These are phyloP conservation scores for Drosophila cognata DNA, from an alignment of 2,888 invertebrate genomes.

Conservation along the genomic window DNA sequence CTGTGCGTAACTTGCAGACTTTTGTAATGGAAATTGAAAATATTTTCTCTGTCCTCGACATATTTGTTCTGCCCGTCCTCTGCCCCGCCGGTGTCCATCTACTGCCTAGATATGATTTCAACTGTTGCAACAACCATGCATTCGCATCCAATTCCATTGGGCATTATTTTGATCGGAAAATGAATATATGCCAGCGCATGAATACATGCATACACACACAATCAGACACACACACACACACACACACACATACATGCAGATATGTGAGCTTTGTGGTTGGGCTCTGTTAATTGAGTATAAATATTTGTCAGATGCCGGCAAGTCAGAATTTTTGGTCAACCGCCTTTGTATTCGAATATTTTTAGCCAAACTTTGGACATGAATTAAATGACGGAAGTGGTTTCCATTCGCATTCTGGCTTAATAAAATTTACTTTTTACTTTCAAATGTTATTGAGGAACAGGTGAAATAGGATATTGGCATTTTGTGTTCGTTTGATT, in stretches of 20 bases:
- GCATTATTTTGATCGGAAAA: slow-evolving; percentile 72
- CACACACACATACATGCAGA: background rate
- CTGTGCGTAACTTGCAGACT: slow-evolving; percentile 30
- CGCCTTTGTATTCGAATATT: slow-evolving; percentile 17
- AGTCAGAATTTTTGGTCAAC: slow-evolving; percentile 38
- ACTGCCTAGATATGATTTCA: slow-evolving; percentile 54
- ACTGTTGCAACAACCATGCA: slow-evolving; percentile 46
- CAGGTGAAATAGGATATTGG: background rate
- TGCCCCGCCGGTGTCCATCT: slow-evolving; percentile 10
- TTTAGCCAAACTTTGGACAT: slow-evolving; percentile 2
- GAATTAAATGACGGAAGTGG: slow-evolving; percentile 3
- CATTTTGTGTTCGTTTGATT: background rate
- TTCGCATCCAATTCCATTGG: slow-evolving; percentile 57
- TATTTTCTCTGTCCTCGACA: slow-evolving; percentile 66
- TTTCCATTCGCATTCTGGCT: slow-evolving; percentile 8
- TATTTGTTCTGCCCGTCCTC: slow-evolving; percentile 53
- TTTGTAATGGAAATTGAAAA: slow-evolving; percentile 79
- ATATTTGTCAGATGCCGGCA: slow-evolving; percentile 64
- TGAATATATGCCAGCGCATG: slow-evolving; percentile 55
- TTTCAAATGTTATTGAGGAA: slow-evolving; percentile 6
- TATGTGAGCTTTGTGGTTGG: slow-evolving; percentile 36
- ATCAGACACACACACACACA: background rate
- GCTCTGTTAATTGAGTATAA: slow-evolving; percentile 72
- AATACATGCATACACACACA: background rate
- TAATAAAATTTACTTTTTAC: slow-evolving; percentile 22